A percentile compares a stretch with the other conserved stretches of the same genome.
phyloP scores from a whole-genome alignment of 2,113 vertebrate genomes.

The Bungarus multicinctus region DNA sequence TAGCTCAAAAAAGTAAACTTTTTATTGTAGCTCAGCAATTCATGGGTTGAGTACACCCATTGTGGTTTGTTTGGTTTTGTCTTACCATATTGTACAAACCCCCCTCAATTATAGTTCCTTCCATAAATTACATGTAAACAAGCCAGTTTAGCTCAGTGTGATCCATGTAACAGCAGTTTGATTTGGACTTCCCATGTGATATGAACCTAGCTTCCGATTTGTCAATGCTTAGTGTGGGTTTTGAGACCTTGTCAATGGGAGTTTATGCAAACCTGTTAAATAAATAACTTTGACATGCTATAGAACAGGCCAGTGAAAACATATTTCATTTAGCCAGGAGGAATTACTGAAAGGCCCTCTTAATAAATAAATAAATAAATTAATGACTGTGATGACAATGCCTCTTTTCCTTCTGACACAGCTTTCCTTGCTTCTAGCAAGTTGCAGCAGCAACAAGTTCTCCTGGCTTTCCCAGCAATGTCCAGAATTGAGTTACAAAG shows the following conservation, averaged over 20 bases:
- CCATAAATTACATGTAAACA: not conserved
- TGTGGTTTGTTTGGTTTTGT: not conserved
- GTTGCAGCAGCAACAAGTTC: not conserved
- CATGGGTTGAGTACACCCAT: not conserved
- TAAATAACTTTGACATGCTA: not conserved
- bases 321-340: not conserved
- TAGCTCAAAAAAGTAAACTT: not conserved
- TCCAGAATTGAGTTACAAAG: not conserved
- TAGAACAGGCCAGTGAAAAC: not conserved
- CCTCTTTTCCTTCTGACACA: not conserved
- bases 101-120: not conserved
- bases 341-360: not conserved
- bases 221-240: not conserved
- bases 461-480: not conserved
- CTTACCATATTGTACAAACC: not conserved
- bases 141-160: not conserved
- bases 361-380: too few relatives aligned
- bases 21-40: not conserved
- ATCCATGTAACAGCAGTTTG: not conserved
- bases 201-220: not conserved
- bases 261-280: not conserved
- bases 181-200: not conserved
- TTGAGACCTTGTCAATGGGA: not conserved
- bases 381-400: not conserved
- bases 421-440: not conserved